Percentiles rank a stretch among this genome's conserved stretches.
phyloP scores from a whole-genome alignment of 2,113 vertebrate species.

The Rattus norvegicus region DNA sequence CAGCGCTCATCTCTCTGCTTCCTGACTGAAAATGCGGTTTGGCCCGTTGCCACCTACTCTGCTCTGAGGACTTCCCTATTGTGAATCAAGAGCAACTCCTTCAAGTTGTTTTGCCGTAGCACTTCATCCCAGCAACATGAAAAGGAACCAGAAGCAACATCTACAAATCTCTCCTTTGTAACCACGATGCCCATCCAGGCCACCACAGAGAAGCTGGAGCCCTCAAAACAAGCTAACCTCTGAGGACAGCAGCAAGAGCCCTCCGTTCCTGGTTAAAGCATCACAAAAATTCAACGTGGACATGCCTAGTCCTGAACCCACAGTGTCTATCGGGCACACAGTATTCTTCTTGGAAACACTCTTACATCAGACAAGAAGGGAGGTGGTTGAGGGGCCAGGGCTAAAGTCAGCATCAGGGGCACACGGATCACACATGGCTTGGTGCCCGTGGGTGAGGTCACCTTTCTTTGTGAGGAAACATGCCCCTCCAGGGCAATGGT shows the following conservation, averaged over 20 bases:
- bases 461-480: neutral
- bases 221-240: neutral
- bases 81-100: neutral
- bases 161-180: no score
- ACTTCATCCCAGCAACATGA: neutral
- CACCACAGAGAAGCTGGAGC: neutral
- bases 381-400: no score
- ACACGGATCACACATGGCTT: neutral
- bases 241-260: no score
- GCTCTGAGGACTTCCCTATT: neutral
- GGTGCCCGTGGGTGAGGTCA: neutral
- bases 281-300: neutral
- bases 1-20: no score
- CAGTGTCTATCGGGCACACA: neutral
- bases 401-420: neutral
- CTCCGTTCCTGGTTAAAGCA: neutral
- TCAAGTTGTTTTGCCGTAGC: neutral
- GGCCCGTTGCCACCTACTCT: neutral
- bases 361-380: neutral
- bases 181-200: fast-evolving
- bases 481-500: neutral
- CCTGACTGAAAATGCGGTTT: neutral
- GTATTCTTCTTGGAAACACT: neutral
- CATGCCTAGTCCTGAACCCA: neutral
- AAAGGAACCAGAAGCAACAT: neutral